These are phyloP conservation scores for Kuschelorhynchus macadamiae DNA, from an alignment of 2,888 invertebrate species.

Conservation along the genomic window DNA sequence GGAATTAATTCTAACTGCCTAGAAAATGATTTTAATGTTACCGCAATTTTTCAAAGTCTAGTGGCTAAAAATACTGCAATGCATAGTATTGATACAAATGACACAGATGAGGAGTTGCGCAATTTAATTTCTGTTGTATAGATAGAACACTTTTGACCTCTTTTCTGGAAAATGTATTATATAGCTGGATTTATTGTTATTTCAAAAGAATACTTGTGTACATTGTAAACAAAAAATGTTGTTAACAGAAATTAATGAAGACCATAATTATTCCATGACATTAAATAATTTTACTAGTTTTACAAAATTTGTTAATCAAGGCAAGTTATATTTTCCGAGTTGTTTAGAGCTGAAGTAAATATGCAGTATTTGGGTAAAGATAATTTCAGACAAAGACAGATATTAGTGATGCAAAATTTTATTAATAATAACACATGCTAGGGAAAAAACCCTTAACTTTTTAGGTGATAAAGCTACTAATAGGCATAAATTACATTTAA, in stretches of 20 bases:
- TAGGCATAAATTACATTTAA: too few species aligned
- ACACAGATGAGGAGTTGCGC: constrained; percentile 21
- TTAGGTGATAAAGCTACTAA: too few species aligned
- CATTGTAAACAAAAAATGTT: constrained; percentile 27
- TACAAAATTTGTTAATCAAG: constrained; percentile 35
- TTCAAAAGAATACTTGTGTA: constrained; percentile 17
- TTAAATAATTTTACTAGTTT: constrained; percentile 27
- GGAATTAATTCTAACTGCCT: constrained; percentile 30
- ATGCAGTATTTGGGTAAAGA: too few species aligned
- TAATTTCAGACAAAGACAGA: too few species aligned
- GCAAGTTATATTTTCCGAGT: constrained; percentile 38
- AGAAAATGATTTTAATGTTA: constrained; percentile 21
- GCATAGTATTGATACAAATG: neutral
- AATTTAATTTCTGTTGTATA: constrained; percentile 27
- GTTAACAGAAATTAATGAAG: too few species aligned
- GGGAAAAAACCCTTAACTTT: too few species aligned
- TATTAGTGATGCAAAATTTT: too few species aligned
- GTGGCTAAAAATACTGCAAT: constrained; percentile 7
- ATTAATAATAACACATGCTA: too few species aligned
- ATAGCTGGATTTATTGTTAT: constrained; percentile 28
- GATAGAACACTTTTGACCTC: constrained; percentile 22
- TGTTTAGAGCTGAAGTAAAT: too few species aligned
- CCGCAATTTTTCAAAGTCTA: constrained; percentile 17
- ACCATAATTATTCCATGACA: constrained; percentile 6
- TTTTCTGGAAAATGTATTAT: constrained; percentile 1